Evolutionary conservation across 1,140 invertebrate genomes (phyloP).

Genomic region (Muscidifurax raptorellus): DNA sequence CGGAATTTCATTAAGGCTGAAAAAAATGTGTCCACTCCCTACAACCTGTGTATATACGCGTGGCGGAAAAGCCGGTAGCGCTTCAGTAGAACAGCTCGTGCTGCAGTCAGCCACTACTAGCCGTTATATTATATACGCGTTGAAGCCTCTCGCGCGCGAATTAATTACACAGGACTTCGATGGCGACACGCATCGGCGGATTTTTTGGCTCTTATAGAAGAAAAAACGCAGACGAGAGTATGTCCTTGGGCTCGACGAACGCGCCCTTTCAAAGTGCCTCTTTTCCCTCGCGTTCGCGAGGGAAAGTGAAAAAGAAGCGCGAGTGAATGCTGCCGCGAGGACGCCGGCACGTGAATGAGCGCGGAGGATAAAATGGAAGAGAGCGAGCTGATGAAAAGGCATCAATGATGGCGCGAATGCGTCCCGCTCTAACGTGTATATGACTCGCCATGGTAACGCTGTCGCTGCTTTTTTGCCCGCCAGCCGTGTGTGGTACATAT

Average conservation of each 20-base stretch:
- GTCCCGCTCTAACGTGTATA: not conserved
- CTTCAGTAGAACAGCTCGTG: conserved; percentile 2
- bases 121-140: not conserved
- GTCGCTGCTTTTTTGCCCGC: not conserved
- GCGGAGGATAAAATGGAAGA: not conserved
- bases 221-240: not conserved
- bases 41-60: not conserved
- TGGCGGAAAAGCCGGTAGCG: not conserved
- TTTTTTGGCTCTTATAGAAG: not conserved
- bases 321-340: not conserved
- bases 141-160: not conserved
- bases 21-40: not conserved
- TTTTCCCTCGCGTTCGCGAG: not conserved
- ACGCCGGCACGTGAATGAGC: not conserved
- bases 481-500: no score
- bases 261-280: not conserved
- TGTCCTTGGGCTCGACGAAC: not conserved
- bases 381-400: conserved; percentile 3
- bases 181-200: not conserved
- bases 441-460: conserved; percentile 6
- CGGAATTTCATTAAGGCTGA: conserved; percentile 25
- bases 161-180: conserved; percentile 2
- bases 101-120: not conserved
- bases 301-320: conserved; percentile 9
- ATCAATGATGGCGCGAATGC: conserved; percentile 9